Evolutionary conservation across 2,113 vertebrate species (phyloP).

Genomic region (Lontra canadensis): DNA sequence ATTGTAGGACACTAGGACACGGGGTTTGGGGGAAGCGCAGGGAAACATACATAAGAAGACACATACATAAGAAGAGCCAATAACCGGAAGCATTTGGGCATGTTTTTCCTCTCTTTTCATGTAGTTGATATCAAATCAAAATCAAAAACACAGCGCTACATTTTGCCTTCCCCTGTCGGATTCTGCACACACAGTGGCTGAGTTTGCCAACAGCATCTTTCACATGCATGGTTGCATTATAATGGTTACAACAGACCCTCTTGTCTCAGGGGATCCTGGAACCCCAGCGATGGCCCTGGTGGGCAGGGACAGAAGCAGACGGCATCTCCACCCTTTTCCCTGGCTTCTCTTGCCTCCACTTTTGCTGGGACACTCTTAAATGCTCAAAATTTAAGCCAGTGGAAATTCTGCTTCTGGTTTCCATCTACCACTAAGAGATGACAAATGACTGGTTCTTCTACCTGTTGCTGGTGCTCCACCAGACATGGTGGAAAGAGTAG

Average conservation of each 20-base stretch:
- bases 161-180: not conserved
- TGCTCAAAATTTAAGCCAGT: not conserved
- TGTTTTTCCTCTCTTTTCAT: not conserved
- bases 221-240: rapidly evolving
- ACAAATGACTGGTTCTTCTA: not conserved
- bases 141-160: not conserved
- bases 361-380: not conserved
- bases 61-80: not conserved
- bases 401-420: not conserved
- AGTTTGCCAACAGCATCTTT: not conserved
- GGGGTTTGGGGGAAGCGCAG: not conserved
- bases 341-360: not conserved
- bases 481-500: not conserved
- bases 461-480: not conserved
- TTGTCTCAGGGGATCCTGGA: rapidly evolving
- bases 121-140: not conserved
- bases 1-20: not conserved
- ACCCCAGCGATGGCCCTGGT: not conserved
- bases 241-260: rapidly evolving
- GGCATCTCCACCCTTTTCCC: not conserved
- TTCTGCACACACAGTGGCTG: not conserved
- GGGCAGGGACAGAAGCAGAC: not conserved
- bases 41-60: not conserved
- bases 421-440: not conserved
- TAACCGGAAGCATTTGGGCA: not conserved